Evolutionary conservation across 1,140 invertebrate species (phyloP), one percentile per base, ranked within the genome.

Genomic region (Periplaneta americana): DNA sequence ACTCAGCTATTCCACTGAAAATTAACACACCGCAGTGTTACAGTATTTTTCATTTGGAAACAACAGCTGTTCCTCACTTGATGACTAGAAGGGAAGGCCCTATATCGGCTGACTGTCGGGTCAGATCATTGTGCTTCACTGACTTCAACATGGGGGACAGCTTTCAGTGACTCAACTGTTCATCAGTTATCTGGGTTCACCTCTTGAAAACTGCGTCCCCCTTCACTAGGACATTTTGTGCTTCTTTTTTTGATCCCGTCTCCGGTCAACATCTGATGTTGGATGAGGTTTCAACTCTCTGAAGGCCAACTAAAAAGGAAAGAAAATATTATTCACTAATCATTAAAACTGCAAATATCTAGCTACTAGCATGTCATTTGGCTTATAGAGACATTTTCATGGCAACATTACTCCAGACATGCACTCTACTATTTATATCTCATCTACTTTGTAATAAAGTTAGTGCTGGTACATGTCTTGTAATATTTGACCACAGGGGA

Each of bases 201-300:
- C 6, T 66, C 48, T 66, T 3, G 11, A 28, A 66, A 28, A 66
- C 22, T 66, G 28, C 28, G 48, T 66, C 48, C 22, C 22, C 76
- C 34, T 81, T 81, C 80, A 83, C 82, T 83, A 84, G 81, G 80
- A 83, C 35, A 82, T 87, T 88, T 92, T 92, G 79, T 91, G 90
- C 83, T 91, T 91, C 84, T 91, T 92, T 80, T 90, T 88, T 78
- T 88, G 90, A 74, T 92, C 90, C 74, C 89, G 85, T 83, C 88
- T 84, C 80, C 85, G 86, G 75, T 90, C 89, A 39, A 86, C 86
- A 77, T 90, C 89, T 5, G 87, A 85, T 3, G 88, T 88, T 32
- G 89, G 87, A 57, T 91, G 84, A 0, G 91, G 88, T 85, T 91
- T 92, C 79, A 92, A 83, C 85, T 92, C 91, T 85, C 91, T 90